phyloP scores from a whole-genome alignment of 2,113 vertebrate species.

The Entelurus aequoreus region DNA sequence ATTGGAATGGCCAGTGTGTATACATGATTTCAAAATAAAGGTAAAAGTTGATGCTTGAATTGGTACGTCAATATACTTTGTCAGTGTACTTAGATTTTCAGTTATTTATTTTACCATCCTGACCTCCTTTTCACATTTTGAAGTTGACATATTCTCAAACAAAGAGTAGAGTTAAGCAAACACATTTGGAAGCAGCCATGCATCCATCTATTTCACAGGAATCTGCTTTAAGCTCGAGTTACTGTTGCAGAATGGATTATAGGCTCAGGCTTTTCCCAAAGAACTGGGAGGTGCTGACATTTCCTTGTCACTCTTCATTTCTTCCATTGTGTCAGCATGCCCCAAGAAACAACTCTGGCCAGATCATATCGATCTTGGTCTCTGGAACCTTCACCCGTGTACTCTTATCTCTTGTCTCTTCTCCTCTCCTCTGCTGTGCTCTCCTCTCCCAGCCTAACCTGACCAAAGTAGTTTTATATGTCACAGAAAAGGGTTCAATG shows the following conservation, averaged over 20 bases:
- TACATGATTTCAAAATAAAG: background rate
- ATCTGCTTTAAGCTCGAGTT: conserved; percentile 31
- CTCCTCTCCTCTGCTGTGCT: conserved; percentile 1
- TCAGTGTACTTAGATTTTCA: no score
- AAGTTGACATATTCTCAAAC: conserved; percentile 8
- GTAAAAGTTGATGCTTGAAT: background rate
- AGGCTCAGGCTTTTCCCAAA: conserved; percentile 27
- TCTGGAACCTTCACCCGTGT: conserved; percentile 43
- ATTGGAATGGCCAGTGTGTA: no score
- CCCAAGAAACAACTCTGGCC: conserved; percentile 42
- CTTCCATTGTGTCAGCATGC: conserved; percentile 45
- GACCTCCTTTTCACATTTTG: conserved; percentile 1
- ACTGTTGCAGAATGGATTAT: conserved; percentile 32
- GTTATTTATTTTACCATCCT: background rate
- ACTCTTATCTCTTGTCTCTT: conserved; percentile 25
- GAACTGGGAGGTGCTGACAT: conserved; percentile 31
- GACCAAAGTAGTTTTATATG: background rate
- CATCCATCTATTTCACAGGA: conserved; percentile 36
- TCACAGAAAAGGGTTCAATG: conserved; percentile 13
- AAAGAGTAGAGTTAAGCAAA: conserved; percentile 16
- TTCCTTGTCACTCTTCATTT: conserved; percentile 57
- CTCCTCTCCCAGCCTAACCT: conserved; percentile 5
- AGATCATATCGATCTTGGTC: conserved; percentile 50
- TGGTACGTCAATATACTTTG: no score
- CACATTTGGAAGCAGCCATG: conserved; percentile 22